Percentiles rank a stretch among this genome's conserved stretches.
phyloP scores from a whole-genome alignment of 2,113 vertebrate genomes.

The Trematocara marginatum region DNA sequence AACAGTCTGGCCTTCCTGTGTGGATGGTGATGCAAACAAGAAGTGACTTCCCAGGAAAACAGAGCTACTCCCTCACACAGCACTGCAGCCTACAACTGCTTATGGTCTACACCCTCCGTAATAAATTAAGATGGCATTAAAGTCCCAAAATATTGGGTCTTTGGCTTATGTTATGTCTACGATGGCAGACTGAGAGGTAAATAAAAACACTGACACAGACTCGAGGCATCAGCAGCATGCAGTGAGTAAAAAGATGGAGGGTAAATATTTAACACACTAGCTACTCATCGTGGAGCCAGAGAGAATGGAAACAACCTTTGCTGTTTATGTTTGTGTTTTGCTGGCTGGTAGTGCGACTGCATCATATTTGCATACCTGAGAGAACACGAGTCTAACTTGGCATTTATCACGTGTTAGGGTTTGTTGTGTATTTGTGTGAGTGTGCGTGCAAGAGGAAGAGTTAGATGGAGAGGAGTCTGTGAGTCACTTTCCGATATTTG shows the following conservation, averaged over 20 bases:
- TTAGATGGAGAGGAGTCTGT: background rate
- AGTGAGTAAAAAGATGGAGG: slow-evolving; percentile 9
- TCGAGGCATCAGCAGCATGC: background rate
- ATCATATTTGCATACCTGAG: background rate
- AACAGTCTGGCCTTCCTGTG: slow-evolving; percentile 5
- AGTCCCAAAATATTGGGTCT: slow-evolving; percentile 3
- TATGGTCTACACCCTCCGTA: background rate
- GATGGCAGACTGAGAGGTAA: slow-evolving; percentile 36
- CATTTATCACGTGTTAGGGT: background rate
- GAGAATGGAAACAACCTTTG: slow-evolving; percentile 6
- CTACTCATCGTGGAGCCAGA: slow-evolving; percentile 35
- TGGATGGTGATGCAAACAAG: slow-evolving; percentile 19
- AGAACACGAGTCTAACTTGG: background rate
- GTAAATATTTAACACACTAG: slow-evolving; percentile 54
- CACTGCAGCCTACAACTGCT: background rate
- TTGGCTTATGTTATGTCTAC: slow-evolving; percentile 10
- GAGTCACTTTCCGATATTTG: slow-evolving; percentile 58
- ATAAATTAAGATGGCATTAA: slow-evolving; percentile 13
- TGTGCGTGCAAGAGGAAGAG: background rate
- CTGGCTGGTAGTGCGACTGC: background rate
- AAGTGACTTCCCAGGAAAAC: slow-evolving; percentile 32
- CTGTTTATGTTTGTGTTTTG: slow-evolving; percentile 14
- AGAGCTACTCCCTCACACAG: background rate
- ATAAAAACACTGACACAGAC: slow-evolving; percentile 41
- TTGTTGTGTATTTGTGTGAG: background rate